Conservation (phyloP, 2,113 vertebrate species). For the Pica pica region DNA sequence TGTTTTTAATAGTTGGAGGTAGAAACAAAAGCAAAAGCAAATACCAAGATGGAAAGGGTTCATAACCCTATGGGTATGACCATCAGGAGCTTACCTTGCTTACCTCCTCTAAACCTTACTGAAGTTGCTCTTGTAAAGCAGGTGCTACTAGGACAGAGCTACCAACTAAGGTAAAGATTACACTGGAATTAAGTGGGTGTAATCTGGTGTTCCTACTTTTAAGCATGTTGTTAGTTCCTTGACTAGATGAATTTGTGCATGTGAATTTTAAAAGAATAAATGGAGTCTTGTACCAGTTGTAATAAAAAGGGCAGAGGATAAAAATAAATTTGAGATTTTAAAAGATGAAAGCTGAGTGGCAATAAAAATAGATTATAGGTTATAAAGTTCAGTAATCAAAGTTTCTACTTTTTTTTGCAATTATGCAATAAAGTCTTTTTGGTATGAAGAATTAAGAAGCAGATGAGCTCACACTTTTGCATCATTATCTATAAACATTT, state of each 20-base stretch:
- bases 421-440: background rate
- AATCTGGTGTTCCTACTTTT: background rate
- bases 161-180: constrained; percentile 41
- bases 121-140: background rate
- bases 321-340: background rate
- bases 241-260: background rate
- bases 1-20: background rate
- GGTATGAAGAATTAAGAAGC: background rate
- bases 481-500: background rate
- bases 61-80: background rate
- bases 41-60: background rate
- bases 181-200: constrained; percentile 6
- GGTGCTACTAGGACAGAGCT: constrained; percentile 39
- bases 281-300: background rate
- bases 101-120: constrained; percentile 1
- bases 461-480: background rate
- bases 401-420: background rate
- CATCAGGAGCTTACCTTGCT: background rate
- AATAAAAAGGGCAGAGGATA: background rate
- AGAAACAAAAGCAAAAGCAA: background rate
- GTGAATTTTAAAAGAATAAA: background rate
- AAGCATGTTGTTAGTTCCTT: background rate
- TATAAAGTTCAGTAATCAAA: background rate
- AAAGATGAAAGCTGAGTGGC: background rate
- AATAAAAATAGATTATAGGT: background rate